These are phyloP conservation scores for Apostichopus parvimensis DNA, from an alignment of 35 echinoderm and acorn worm genomes.

Conservation along the genomic window DNA sequence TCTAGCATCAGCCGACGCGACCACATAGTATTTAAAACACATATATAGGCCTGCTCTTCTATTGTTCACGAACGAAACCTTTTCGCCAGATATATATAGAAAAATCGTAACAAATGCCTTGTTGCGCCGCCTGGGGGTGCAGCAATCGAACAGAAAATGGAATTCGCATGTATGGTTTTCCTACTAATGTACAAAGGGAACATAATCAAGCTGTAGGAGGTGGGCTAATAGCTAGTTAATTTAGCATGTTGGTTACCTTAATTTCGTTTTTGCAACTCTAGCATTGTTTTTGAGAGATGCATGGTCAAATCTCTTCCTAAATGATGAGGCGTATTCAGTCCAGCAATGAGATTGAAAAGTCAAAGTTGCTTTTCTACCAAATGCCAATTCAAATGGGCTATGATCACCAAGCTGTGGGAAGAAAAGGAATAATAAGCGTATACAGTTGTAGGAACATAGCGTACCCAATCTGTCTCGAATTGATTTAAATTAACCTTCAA, in stretches of 20 bases:
- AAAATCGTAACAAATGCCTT: too few relatives aligned
- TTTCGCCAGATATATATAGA: too few relatives aligned
- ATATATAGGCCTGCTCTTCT: too few relatives aligned
- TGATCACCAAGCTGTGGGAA: conserved; percentile 38
- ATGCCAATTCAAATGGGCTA: conserved; percentile 4
- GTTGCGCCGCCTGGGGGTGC: too few relatives aligned
- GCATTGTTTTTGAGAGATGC: conserved; percentile 15
- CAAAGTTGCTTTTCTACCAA: neutral
- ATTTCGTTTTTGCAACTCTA: conserved; percentile 7
- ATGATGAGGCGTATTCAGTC: conserved; percentile 6
- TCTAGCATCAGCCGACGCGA: too few relatives aligned
- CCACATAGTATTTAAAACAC: too few relatives aligned
- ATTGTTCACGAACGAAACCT: too few relatives aligned
- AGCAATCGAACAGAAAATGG: too few relatives aligned
- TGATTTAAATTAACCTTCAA: neutral
- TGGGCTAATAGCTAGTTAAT: neutral
- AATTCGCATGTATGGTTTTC: too few relatives aligned
- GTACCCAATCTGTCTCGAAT: too few relatives aligned
- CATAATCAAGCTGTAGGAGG: too few relatives aligned
- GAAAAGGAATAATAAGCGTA: conserved; percentile 60
- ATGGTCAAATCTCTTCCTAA: conserved; percentile 31
- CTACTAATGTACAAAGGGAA: too few relatives aligned
- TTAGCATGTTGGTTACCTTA: conserved; percentile 28
- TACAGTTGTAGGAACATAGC: neutral
- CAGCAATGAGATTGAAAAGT: conserved; percentile 36